Percentiles rank a stretch among this genome's conserved stretches.
These are phyloP conservation scores for Ennomos quercinarius DNA, from an alignment of 2,888 invertebrate genomes.

Conservation along the genomic window DNA sequence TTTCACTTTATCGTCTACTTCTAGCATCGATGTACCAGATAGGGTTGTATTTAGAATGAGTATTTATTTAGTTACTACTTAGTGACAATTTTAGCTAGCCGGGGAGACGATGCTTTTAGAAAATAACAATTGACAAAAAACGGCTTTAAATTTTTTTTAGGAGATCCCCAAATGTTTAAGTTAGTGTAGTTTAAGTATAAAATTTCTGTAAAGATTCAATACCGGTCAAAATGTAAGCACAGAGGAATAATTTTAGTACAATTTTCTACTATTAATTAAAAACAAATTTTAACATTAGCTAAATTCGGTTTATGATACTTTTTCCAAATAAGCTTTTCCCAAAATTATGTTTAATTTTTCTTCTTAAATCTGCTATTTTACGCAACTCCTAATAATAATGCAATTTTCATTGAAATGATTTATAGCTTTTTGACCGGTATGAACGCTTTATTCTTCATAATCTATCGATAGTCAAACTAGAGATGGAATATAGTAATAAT, in stretches of 20 bases:
- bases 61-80: constrained; percentile 69
- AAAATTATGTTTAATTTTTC: too few relatives aligned
- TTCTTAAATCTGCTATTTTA: too few relatives aligned
- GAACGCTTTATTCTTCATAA: constrained; percentile 35
- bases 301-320: too few relatives aligned
- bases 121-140: constrained; percentile 46
- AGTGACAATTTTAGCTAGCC: constrained; percentile 47
- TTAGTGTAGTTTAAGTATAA: constrained; percentile 33
- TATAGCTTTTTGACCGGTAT: constrained; percentile 6
- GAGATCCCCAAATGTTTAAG: constrained; percentile 46
- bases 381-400: too few relatives aligned
- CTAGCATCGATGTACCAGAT: constrained; percentile 57
- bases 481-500: constrained; percentile 48
- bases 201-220: constrained; percentile 17
- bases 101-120: constrained; percentile 46
- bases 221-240: background rate
- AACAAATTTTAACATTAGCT: background rate
- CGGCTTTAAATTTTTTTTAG: constrained; percentile 51
- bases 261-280: too few relatives aligned
- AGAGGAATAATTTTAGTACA: background rate
- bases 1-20: constrained; percentile 33
- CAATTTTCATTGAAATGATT: too few relatives aligned
- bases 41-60: constrained; percentile 67
- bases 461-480: constrained; percentile 68
- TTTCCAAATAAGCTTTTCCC: too few relatives aligned